phyloP scores from a whole-genome alignment of 2,888 invertebrate species.

The Hyppa rectilinea region DNA sequence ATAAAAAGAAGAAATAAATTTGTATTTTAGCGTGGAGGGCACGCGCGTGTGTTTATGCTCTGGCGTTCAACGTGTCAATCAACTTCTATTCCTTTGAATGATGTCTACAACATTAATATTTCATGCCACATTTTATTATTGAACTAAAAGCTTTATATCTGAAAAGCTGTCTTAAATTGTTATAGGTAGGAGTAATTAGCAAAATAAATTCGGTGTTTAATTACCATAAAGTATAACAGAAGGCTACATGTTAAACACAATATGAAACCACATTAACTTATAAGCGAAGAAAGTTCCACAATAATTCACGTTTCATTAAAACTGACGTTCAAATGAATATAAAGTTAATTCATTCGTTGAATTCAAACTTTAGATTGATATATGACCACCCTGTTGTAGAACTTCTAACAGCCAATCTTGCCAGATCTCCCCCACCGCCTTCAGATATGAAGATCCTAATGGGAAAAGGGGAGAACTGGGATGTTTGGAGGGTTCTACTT shows the following conservation, averaged over 20 bases:
- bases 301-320: conserved; percentile 84
- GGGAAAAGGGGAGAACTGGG: conserved; percentile 76
- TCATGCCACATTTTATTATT: no score
- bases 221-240: neutral
- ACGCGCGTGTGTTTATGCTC: no score
- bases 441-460: conserved; percentile 71
- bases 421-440: conserved; percentile 67
- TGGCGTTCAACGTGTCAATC: no score
- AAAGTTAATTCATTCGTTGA: conserved; percentile 82
- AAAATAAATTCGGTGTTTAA: neutral
- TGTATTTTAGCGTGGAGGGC: no score
- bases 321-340: conserved; percentile 81
- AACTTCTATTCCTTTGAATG: no score
- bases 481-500: conserved; percentile 78
- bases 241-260: conserved; percentile 17
- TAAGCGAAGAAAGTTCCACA: conserved; percentile 72
- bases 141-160: no score
- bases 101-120: no score
- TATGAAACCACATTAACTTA: conserved; percentile 45
- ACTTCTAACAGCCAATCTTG: conserved; percentile 69
- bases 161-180: no score
- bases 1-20: no score
- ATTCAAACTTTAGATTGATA: conserved; percentile 85
- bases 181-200: neutral
- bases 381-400: conserved; percentile 78